A percentile compares a stretch with the other conserved stretches of the same genome.
phyloP scores from a whole-genome alignment of 2,113 vertebrate species.

The Hemicordylus capensis region DNA sequence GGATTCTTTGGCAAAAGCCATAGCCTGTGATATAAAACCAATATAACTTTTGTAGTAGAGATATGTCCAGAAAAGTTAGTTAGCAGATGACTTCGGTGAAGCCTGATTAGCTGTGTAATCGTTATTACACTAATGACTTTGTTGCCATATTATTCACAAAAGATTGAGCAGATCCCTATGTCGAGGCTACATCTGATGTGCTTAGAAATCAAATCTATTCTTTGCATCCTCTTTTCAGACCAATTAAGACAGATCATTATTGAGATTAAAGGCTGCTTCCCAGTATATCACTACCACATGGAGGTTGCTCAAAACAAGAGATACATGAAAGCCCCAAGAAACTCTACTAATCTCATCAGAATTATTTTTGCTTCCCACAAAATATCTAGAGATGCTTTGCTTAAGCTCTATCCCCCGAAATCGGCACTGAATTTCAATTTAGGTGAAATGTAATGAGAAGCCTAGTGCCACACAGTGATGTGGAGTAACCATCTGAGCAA shows the following conservation, averaged over 20 bases:
- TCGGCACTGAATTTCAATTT: background rate
- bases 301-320: background rate
- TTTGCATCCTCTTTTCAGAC: background rate
- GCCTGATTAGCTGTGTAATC: conserved; percentile 80
- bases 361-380: background rate
- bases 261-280: background rate
- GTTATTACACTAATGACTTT: conserved; percentile 75
- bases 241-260: background rate
- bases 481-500: no score
- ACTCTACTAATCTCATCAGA: no score
- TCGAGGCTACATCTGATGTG: conserved; percentile 37
- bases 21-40: no score
- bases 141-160: conserved; percentile 32
- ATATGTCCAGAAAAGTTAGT: conserved; percentile 29
- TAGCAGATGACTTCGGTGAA: conserved; percentile 57
- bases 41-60: no score
- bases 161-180: conserved; percentile 48
- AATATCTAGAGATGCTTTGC: background rate
- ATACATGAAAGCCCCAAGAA: background rate
- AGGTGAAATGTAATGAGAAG: background rate
- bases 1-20: no score
- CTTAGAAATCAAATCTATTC: conserved; percentile 4
- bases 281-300: background rate
- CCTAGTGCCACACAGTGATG: no score
- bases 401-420: background rate